phyloP scores from a whole-genome alignment of 2,797 vertebrate species.

The Potorous gilbertii region DNA sequence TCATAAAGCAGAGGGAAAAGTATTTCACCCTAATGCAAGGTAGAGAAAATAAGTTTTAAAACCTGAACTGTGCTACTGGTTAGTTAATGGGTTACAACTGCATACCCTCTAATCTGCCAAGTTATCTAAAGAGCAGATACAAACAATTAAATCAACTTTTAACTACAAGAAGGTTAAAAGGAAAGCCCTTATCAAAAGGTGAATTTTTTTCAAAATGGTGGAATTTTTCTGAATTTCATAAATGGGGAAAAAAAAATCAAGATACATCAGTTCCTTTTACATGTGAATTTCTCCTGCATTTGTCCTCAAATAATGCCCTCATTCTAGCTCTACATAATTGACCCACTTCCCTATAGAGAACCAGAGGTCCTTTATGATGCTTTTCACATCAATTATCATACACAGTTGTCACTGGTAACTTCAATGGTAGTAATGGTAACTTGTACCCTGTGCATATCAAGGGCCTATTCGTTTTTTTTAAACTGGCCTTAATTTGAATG shows the following conservation, averaged over 20 bases:
- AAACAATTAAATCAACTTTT: slow-evolving; percentile 7
- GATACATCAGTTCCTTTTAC: background rate
- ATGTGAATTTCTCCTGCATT: background rate
- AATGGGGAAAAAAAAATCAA: slow-evolving; percentile 1
- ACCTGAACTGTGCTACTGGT: background rate
- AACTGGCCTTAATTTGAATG: background rate
- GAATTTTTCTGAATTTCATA: background rate
- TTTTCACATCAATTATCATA: background rate
- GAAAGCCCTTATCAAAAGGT: background rate
- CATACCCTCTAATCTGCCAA: background rate
- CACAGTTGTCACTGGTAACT: background rate
- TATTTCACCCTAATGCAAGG: background rate
- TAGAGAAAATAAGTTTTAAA: background rate
- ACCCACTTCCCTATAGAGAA: background rate
- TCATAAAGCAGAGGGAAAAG: slow-evolving; percentile 3
- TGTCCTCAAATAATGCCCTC: background rate
- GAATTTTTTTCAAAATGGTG: slow-evolving; percentile 9
- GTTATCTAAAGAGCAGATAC: background rate
- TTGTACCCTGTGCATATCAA: background rate
- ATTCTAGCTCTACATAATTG: background rate
- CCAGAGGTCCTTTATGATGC: background rate
- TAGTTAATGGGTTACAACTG: slow-evolving; percentile 67
- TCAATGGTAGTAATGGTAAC: background rate
- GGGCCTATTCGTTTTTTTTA: background rate
- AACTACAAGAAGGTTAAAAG: background rate